These are phyloP conservation scores for Diaprepes abbreviatus DNA, from an alignment of 2,888 invertebrate species.

Conservation along the genomic window DNA sequence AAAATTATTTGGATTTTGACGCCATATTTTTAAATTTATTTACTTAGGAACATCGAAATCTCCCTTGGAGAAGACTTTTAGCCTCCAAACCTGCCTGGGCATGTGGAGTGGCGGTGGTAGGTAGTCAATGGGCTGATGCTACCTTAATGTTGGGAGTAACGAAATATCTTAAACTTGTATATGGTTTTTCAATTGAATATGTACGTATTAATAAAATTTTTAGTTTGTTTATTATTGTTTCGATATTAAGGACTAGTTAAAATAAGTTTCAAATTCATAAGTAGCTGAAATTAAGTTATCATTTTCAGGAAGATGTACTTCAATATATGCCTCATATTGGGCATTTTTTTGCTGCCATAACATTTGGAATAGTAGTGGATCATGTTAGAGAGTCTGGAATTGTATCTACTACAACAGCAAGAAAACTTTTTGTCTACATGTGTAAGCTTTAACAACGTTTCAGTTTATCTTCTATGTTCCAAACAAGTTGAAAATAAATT, in stretches of 20 bases:
- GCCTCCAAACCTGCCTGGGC: slow-evolving; percentile 73
- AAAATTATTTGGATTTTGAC: too few species aligned
- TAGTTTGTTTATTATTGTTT: too few species aligned
- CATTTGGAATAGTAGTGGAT: slow-evolving; percentile 72
- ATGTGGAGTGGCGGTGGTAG: slow-evolving; percentile 72
- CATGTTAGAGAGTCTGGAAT: slow-evolving; percentile 70
- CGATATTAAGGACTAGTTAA: too few species aligned
- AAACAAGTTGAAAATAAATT: too few species aligned
- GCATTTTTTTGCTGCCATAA: slow-evolving; percentile 72
- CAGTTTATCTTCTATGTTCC: too few species aligned
- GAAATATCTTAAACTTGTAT: slow-evolving; percentile 72
- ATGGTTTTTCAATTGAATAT: slow-evolving; percentile 72
- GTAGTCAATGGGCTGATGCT: slow-evolving; percentile 74
- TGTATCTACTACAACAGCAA: slow-evolving; percentile 71
- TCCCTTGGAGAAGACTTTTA: slow-evolving; percentile 71
- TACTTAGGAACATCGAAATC: slow-evolving; percentile 63
- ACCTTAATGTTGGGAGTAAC: slow-evolving; percentile 73
- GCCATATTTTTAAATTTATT: too few species aligned
- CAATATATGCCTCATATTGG: slow-evolving; percentile 72
- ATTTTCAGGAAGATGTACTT: slow-evolving; percentile 70
- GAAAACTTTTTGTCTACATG: slow-evolving; percentile 72
- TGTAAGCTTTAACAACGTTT: too few species aligned
- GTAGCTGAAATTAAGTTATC: too few species aligned
- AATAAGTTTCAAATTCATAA: too few species aligned
- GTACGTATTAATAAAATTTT: too few species aligned